Base-by-base conservation (phyloP, 92 coral and sea anemone species). In the Montipora capitata region DNA sequence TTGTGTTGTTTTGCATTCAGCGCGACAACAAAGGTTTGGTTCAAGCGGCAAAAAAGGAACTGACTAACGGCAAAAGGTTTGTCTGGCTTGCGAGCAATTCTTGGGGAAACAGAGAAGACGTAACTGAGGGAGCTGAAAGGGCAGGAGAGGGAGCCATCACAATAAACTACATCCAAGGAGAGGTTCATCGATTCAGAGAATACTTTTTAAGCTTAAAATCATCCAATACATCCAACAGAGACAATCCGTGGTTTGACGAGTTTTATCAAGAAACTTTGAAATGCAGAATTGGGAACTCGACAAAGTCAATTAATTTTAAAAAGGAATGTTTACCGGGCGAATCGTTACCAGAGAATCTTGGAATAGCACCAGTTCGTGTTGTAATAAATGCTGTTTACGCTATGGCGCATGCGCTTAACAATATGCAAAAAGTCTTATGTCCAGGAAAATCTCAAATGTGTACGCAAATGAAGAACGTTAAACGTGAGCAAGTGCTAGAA, bases 21-120 rank as follows among this genome's bases (percentile, higher is more conserved):
- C 91, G 99, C 8, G 98, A 98, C 74, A 96, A 96, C 67, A 84
- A 73, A n/a, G 99, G 95, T 7, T 68, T 97, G 44, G 94, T 97
- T 17, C 68, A 74, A 73, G 99, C 99, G 1, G 96, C 98, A 7
- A 92, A 92, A 42, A 88, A 80, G 56, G 78, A 93, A 3, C 68
- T 91, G 67, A 67, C 77, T 12, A 81, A 79, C 27, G 73, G 57
- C 9, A 87, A 87, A 6, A 10, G 94, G 54, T 88, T 97, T 80
- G 85, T 88, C 3, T 94, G 95, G 92, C 93, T 97, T n/a, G 99
- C 97, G 4, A 97, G 99, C 73, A 96, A 96, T 82, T 95, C 96
- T 51, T 97, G 99, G 99, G 97, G 99, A 71, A 93, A 93, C 41
- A 77, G 99, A 87, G 79, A 87, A 10, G 92, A 95, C 45, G 98